phyloP scores from a whole-genome alignment of 2,888 invertebrate genomes.

The Drosophila robusta region DNA sequence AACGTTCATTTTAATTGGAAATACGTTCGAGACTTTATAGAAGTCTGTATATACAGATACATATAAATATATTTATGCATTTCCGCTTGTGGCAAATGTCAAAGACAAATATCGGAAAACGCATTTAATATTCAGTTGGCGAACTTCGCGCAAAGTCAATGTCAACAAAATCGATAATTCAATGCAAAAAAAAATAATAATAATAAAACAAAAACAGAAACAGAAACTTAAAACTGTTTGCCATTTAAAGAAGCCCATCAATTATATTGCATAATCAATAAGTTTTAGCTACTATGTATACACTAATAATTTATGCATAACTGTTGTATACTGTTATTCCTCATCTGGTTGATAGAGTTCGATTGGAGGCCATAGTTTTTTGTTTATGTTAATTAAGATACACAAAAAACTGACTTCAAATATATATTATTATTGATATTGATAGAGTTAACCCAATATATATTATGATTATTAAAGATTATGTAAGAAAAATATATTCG shows the following conservation, averaged over 20 bases:
- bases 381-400: not conserved
- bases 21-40: not conserved
- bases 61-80: conserved; percentile 7
- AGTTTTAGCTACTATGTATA: conserved; percentile 13
- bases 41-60: not conserved
- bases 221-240: conserved; percentile 17
- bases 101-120: conserved; percentile 21
- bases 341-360: not conserved
- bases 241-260: conserved; percentile 22
- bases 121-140: conserved; percentile 42
- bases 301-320: conserved; percentile 54
- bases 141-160: conserved; percentile 57
- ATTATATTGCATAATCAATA: conserved; percentile 56
- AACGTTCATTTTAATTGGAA: not conserved
- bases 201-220: conserved; percentile 3
- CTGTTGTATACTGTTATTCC: conserved; percentile 58
- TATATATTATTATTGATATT: too few relatives aligned
- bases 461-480: too few relatives aligned
- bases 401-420: too few relatives aligned
- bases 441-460: too few relatives aligned
- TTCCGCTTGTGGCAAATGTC: conserved; percentile 42
- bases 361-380: conserved; percentile 19
- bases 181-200: conserved; percentile 27
- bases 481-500: too few relatives aligned
- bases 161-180: conserved; percentile 44